These are phyloP conservation scores for Ligdia adustata DNA, from an alignment of 2,888 invertebrate genomes.

Conservation along the genomic window DNA sequence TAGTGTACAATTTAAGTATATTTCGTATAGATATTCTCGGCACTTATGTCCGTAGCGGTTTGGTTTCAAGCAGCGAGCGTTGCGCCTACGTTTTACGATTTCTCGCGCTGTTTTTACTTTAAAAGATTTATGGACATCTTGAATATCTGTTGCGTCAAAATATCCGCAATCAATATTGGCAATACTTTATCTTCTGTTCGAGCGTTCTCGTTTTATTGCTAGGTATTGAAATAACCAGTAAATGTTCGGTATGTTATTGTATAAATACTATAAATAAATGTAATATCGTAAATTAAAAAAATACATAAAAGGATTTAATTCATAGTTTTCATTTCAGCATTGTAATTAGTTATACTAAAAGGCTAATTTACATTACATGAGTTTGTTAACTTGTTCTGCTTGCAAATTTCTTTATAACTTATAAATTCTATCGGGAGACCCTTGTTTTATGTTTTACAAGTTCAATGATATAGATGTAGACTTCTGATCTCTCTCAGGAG, in stretches of 20 bases:
- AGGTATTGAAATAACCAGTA: too few species aligned
- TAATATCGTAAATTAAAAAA: too few species aligned
- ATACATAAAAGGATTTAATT: too few species aligned
- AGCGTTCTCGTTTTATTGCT: slow-evolving; percentile 39
- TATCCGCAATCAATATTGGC: slow-evolving; percentile 44
- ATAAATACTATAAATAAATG: too few species aligned
- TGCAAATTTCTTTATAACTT: background rate
- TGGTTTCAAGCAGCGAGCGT: slow-evolving; percentile 20
- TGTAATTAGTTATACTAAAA: too few species aligned
- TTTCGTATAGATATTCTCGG: background rate
- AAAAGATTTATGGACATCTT: slow-evolving; percentile 50
- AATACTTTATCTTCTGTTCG: slow-evolving; percentile 33
- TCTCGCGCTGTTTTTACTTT: slow-evolving; percentile 35
- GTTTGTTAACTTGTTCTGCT: background rate
- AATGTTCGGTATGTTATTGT: too few species aligned
- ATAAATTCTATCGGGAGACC: too few species aligned
- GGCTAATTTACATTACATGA: too few species aligned
- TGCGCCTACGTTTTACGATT: slow-evolving; percentile 30
- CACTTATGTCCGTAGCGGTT: slow-evolving; percentile 12
- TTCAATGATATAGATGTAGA: background rate
- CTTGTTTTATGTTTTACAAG: background rate
- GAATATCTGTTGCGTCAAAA: slow-evolving; percentile 49
- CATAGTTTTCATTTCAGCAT: too few species aligned
- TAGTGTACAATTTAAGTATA: background rate
- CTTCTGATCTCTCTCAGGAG: slow-evolving; percentile 16